phyloP scores from a whole-genome alignment of 2,888 invertebrate genomes.

The Dynastes hyllus region DNA sequence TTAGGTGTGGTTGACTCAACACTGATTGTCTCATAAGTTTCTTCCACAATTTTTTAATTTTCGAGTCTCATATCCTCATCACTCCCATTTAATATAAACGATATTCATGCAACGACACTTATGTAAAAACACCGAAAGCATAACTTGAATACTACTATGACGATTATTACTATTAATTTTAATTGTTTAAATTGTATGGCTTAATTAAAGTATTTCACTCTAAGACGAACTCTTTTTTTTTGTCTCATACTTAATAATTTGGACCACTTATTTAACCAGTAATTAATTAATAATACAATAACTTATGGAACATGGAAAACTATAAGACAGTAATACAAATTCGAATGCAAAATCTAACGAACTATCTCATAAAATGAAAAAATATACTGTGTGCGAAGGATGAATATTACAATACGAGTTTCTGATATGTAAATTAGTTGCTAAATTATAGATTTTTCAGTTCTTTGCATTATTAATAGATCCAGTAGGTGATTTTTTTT shows the following conservation, averaged over 20 bases:
- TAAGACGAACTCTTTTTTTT: background rate
- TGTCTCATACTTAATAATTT: conserved; percentile 13
- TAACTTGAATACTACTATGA: conserved; percentile 3
- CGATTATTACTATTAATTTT: conserved; percentile 4
- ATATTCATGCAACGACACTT: conserved; percentile 36
- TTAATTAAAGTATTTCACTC: background rate
- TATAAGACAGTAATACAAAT: no score
- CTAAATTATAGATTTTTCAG: no score
- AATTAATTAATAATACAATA: background rate
- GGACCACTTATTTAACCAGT: conserved; percentile 25
- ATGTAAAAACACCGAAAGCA: conserved; percentile 35
- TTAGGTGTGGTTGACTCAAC: conserved; percentile 32
- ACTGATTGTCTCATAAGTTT: conserved; percentile 41
- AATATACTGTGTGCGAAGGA: no score
- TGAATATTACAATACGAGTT: no score
- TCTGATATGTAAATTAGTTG: no score
- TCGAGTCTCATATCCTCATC: background rate
- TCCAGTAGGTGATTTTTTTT: no score
- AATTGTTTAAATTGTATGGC: conserved; percentile 3
- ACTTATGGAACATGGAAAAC: no score
- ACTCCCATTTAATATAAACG: conserved; percentile 9
- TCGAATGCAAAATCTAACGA: no score
- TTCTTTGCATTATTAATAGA: no score
- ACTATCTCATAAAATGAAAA: no score
- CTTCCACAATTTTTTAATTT: background rate